Evolutionary conservation across 2,797 vertebrate species (phyloP), one percentile per base, ranked within the genome.

Genomic region (Cygnus olor): DNA sequence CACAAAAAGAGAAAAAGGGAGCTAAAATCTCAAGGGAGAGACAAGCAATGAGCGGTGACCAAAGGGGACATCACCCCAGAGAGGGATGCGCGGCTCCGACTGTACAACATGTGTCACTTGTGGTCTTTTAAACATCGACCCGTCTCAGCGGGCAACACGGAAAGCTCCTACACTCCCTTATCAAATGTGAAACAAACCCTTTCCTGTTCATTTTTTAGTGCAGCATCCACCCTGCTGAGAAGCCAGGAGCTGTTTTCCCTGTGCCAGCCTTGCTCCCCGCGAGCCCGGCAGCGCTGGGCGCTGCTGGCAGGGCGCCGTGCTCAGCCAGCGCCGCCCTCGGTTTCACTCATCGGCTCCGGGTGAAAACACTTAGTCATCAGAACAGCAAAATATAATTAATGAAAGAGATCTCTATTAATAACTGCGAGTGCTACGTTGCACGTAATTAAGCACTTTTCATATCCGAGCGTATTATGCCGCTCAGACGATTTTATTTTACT

Each of bases 381-480:
- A 91, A 77, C 30, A 91, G 71, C 74, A 90, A 94, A 91, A 88
- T 20, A 68, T 36, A 89, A 57, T 12, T 28, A 71, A 89, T 69
- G 79, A 94, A 91, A 96, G 90, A 95, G 38, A 18, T 71, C 66
- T 93, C 80, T 82, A 34, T 90, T 94, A 89, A 32, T 34, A 92
- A 69, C 0, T 84, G 71, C 49, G 85, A 93, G 71, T 0, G 0
- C 71, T 64, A 69, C 44, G 14, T 7, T 45, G 51, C 24, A 47
- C 6, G 51, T 27, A 12, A 69, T 85, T 54, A 82, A 85, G 71
- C 68, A 32, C 22, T 85, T 84, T n/a, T 68, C 56, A 47, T 25
- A 86, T 77, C 24, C 60, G 53, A 38, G 71, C 49, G 34, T 53
- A 76, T 54, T 69, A 72, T 44, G 36, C 21, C 86, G 56, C 76